These are phyloP conservation scores for Amphiura filiformis DNA, from an alignment of 35 echinoderm and acorn worm genomes.

Conservation along the genomic window DNA sequence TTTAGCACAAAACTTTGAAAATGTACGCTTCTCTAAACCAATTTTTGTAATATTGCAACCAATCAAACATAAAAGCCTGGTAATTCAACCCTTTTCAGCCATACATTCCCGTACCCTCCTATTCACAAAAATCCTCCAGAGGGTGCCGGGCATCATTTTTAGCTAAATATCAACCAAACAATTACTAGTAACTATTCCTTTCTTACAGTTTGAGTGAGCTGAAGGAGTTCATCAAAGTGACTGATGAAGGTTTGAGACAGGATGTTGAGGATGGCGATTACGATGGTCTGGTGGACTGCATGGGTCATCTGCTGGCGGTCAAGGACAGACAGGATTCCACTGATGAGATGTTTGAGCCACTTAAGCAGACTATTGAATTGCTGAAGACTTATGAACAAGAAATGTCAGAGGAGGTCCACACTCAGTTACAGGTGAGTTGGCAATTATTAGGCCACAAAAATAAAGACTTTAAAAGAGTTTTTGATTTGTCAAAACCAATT, in stretches of 20 bases:
- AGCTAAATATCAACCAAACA: too few species aligned
- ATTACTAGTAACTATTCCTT: background rate
- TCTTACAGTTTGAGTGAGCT: constrained; percentile 77
- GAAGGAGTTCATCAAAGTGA: constrained; percentile 95
- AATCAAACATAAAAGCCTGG: too few species aligned
- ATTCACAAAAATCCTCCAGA: too few species aligned
- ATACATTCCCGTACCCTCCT: too few species aligned
- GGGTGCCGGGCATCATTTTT: too few species aligned
- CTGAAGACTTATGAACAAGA: constrained; percentile 98
- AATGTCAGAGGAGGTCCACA: constrained; percentile 97
- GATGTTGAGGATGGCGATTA: constrained; percentile 92
- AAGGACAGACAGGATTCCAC: constrained; percentile 88
- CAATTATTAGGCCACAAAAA: too few species aligned
- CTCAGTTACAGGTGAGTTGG: constrained; percentile 81
- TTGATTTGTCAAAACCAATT: too few species aligned
- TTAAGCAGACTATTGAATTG: constrained; percentile 92
- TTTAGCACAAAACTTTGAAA: too few species aligned
- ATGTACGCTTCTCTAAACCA: too few species aligned
- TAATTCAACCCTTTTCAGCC: too few species aligned
- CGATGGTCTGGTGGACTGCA: constrained; percentile 80
- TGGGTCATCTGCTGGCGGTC: constrained; percentile 90
- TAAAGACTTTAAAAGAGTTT: background rate
- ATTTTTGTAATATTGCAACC: too few species aligned
- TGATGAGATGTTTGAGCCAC: constrained; percentile 98
- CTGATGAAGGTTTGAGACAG: constrained; percentile 63